Evolutionary conservation across 2,797 vertebrate species (phyloP).

Genomic region (Vespertilio murinus): DNA sequence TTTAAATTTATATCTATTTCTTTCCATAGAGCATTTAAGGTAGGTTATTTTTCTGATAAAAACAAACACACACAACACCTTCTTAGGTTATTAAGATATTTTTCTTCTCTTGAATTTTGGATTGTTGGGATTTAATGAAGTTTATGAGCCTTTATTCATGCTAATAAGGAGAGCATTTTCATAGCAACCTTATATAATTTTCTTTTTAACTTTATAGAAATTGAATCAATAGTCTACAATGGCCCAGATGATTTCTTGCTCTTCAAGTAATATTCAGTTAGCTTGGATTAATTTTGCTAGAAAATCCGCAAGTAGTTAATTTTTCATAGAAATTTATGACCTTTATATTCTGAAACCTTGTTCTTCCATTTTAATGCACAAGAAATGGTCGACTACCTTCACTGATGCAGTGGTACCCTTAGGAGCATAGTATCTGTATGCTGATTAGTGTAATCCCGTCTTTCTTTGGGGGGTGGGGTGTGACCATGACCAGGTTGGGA

Average conservation of each 20-base stretch:
- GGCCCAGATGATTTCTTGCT: conserved; percentile 20
- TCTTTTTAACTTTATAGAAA: conserved; percentile 37
- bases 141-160: conserved; percentile 20
- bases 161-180: conserved; percentile 31
- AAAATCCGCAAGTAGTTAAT: conserved; percentile 34
- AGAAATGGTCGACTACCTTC: neutral
- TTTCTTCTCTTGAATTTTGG: conserved; percentile 25
- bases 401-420: neutral
- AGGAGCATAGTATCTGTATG: neutral
- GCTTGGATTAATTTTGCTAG: conserved; percentile 51
- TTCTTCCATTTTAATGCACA: conserved; percentile 26
- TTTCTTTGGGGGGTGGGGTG: neutral
- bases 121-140: conserved; percentile 15
- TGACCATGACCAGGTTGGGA: neutral
- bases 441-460: neutral
- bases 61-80: neutral
- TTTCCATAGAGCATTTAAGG: neutral
- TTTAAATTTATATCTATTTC: neutral
- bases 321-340: conserved; percentile 56
- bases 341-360: conserved; percentile 35
- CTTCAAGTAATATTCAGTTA: conserved; percentile 47
- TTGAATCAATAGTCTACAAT: conserved; percentile 29
- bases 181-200: conserved; percentile 40
- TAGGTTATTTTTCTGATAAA: conserved; percentile 17
- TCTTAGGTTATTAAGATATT: neutral